These are phyloP conservation scores for Tragelaphus buxtoni DNA, from an alignment of 2,113 vertebrate species.

Conservation along the genomic window DNA sequence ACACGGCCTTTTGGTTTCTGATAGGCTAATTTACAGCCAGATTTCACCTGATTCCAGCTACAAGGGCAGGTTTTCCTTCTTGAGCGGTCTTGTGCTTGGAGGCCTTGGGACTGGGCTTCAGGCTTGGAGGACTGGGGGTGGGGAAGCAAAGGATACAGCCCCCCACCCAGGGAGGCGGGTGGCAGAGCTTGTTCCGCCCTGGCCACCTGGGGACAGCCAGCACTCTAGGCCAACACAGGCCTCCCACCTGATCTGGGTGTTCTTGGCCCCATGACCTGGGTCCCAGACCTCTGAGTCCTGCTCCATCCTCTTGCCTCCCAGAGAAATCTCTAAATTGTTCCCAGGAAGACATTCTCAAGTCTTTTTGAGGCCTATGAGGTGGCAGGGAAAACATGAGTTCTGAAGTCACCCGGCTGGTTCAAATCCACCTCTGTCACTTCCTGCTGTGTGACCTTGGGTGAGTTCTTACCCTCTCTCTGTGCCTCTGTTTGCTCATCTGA, in stretches of 20 bases:
- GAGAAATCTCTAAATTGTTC: background rate
- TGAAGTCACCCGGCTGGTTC: background rate
- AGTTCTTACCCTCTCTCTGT: background rate
- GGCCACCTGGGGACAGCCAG: background rate
- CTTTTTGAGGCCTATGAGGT: background rate
- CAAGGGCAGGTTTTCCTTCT: background rate
- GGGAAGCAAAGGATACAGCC: background rate
- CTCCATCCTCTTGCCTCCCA: background rate
- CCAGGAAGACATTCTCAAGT: background rate
- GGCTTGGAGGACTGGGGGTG: background rate
- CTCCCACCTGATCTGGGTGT: background rate
- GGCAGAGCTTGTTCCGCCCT: background rate
- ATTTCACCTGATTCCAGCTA: background rate
- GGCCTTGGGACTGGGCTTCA: background rate
- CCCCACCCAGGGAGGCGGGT: background rate
- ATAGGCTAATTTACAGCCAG: background rate
- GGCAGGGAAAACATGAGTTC: background rate
- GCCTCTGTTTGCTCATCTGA: background rate
- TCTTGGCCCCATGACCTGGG: background rate
- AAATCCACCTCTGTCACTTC: background rate
- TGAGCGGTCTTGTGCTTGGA: background rate
- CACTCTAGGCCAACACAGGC: background rate
- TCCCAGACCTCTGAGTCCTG: background rate
- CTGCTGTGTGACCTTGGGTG: background rate
- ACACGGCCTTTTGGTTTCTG: background rate